A percentile compares a stretch with the other conserved stretches of the same genome.
Evolutionary conservation across 2,888 invertebrate species (phyloP).

Genomic region (Fabriciana adippe): DNA sequence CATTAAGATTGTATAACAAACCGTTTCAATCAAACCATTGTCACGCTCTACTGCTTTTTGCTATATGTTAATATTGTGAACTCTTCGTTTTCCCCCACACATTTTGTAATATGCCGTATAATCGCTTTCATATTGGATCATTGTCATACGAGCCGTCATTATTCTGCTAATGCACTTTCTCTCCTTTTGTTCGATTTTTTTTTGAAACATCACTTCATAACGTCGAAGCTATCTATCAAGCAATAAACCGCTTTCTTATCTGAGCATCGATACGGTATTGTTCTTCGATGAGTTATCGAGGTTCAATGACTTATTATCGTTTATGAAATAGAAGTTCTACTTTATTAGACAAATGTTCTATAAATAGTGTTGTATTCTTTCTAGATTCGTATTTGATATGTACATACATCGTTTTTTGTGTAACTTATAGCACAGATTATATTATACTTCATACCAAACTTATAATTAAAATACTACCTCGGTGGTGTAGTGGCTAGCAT

Average conservation of each 20-base stretch:
- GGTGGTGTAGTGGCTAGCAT: too few relatives aligned
- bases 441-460: too few relatives aligned
- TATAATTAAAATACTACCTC: too few relatives aligned
- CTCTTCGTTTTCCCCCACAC: conserved; percentile 35
- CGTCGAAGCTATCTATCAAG: conserved; percentile 56
- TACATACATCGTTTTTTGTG: too few relatives aligned
- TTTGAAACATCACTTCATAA: conserved; percentile 58
- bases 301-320: conserved; percentile 55
- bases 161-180: conserved; percentile 62
- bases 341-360: not conserved
- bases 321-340: conserved; percentile 41
- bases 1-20: conserved; percentile 9
- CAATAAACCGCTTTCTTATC: conserved; percentile 65
- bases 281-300: conserved; percentile 44
- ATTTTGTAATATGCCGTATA: conserved; percentile 49
- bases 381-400: too few relatives aligned
- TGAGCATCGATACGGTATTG: conserved; percentile 51
- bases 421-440: too few relatives aligned
- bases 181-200: conserved; percentile 67
- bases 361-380: too few relatives aligned
- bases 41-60: conserved; percentile 38
- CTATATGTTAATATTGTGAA: conserved; percentile 30
- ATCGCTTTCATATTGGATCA: conserved; percentile 48
- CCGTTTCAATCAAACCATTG: conserved; percentile 6
- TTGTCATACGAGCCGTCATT: conserved; percentile 49